Base-by-base conservation (phyloP, 1,140 invertebrate genomes). In the Drosophila repleta region DNA sequence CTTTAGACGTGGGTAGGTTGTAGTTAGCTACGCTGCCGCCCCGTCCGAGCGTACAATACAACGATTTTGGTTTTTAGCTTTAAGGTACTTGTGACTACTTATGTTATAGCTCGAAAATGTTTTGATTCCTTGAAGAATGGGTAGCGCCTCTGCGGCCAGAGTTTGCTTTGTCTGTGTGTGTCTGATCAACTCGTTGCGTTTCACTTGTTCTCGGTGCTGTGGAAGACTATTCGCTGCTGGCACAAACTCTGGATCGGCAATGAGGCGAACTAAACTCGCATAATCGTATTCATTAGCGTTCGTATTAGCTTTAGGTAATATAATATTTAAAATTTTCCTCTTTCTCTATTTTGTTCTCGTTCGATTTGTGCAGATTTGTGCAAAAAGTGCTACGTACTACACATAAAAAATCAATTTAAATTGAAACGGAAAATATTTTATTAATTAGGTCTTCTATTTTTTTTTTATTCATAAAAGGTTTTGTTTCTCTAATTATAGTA, bases 31-130 rank as follows among this genome's bases (percentile, higher is more conserved):
- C 18, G 58, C 45, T 61, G 58, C 18, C 35, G 39, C 56, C 39
- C 20, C 20, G 15, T 60, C 20, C 26, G 45, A 15, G 61, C 49
- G 46, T 58, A 35, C 32, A 35, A 37, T 74, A 67, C 77, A 73
- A 62, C 62, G 46, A 55, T 79, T 56, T 43, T 46, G 45, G 45
- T 46, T 46, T 53, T 77, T 81, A 74, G 79, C 80, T 79, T 87
- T 87, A 84, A 89, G 84, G 84, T 89, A 89, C 84, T 74, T 84
- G 85, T 89, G 84, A 89, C 84, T 89, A 89, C 84, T 89, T 89
- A 89, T 73, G 55, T 79, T 84, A 89, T 76, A 83, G 82, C 78
- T 85, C 80, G 82, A 85, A 85, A 87, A 88, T 82, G 79, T 62
- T 87, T 85, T 85, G 74, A 87, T 82, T 85, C 51, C 66, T 76